Evolutionary conservation across 35 echinoderm and acorn worm genomes (phyloP), one percentile per base, ranked within the genome.

Genomic region (Holothuria glaberrima): DNA sequence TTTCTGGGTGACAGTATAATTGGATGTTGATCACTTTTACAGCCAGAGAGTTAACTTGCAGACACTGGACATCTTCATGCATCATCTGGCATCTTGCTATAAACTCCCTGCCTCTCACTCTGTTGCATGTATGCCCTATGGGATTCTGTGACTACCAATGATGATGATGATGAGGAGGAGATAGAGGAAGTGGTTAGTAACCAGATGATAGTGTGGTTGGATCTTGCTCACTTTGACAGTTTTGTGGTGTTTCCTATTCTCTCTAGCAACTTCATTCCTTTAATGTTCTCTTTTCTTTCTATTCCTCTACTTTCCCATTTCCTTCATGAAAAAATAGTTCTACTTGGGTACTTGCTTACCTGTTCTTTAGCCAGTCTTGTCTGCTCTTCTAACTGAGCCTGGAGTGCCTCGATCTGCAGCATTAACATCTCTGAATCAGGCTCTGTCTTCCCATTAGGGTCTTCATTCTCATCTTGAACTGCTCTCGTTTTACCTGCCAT

Each of bases 331-430:
- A 41, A 41, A 41, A 4, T 7, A 41, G 36, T 41, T 41, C 7
- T 41, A 41, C 36, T 41, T 41, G 7, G 36, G 36, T 41, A 41
- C 7, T 35, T 34, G 57, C 83, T 79, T 41, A 94, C 91, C 91
- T 99, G 97, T 48, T 95, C 97, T 77, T 90, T 95, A 19, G 97
- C 81, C 44, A 83, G 30, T 75, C 84, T 93, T 18, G 93, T 90
- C 56, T 99, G 97, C 66, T 99, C 97, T 28, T 94, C 91, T 58
- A 99, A 45, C 71, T 99, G 97, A 31, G 88, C 89, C 81, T 99
- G 97, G 31, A 99, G 71, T 26, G 97, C 97, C 75, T 99, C 94
- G 68, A 99, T 92, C 65, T 99, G 97, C 60, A 99, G 86, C 58
- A 95, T 57, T 27, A 99, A 30, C 17, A 90, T 82, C 71, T 99